phyloP scores from a whole-genome alignment of 2,888 invertebrate species.

The Drosophila bunnanda region DNA sequence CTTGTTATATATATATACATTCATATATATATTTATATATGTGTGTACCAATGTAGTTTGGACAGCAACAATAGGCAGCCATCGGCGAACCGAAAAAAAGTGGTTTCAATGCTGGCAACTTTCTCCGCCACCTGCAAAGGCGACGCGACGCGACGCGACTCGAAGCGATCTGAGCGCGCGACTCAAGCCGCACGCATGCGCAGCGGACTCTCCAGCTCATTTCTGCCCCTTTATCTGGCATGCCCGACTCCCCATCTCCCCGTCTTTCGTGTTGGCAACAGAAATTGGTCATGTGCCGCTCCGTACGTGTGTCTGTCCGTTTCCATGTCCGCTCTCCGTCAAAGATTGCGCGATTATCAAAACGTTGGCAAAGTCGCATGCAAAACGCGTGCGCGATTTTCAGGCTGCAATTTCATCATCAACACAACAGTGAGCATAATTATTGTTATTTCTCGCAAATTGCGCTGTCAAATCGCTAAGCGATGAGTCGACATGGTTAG shows the following conservation, averaged over 20 bases:
- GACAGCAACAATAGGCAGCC: constrained; percentile 57
- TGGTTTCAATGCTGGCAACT: constrained; percentile 77
- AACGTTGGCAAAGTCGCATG: constrained; percentile 55
- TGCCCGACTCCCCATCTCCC: not conserved
- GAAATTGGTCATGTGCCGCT: constrained; percentile 42
- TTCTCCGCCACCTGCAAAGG: constrained; percentile 76
- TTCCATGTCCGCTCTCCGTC: constrained; percentile 30
- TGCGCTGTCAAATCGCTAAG: constrained; percentile 36
- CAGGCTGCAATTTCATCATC: constrained; percentile 70
- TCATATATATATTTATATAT: not conserved
- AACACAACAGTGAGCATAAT: constrained; percentile 32
- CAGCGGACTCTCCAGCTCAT: constrained; percentile 5
- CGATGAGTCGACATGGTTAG: constrained; percentile 14
- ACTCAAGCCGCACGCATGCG: constrained; percentile 54
- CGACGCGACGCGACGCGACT: constrained; percentile 46
- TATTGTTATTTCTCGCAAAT: constrained; percentile 46
- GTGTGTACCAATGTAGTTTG: constrained; percentile 39
- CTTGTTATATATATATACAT: constrained; percentile 19
- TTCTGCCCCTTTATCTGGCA: constrained; percentile 7
- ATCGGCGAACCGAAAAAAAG: constrained; percentile 57
- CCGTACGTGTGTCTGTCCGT: constrained; percentile 33
- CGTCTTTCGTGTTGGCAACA: constrained; percentile 22
- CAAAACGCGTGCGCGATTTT: constrained; percentile 77
- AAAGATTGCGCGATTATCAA: constrained; percentile 73
- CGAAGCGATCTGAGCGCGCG: constrained; percentile 41